phyloP scores from a whole-genome alignment of 2,888 invertebrate species.

The Automeris io region DNA sequence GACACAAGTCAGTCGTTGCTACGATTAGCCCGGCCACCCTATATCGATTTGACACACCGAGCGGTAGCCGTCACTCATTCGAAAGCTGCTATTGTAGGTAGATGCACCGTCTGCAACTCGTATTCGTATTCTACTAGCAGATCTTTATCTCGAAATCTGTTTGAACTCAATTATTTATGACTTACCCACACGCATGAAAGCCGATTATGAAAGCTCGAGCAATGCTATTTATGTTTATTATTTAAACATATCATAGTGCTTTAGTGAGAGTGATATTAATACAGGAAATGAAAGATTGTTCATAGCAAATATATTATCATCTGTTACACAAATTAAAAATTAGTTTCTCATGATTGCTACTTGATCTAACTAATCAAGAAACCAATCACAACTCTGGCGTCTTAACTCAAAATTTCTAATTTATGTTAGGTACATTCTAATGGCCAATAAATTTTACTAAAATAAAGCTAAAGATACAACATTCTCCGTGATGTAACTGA shows the following conservation, averaged over 20 bases:
- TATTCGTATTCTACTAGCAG: constrained; percentile 33
- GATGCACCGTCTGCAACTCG: constrained; percentile 24
- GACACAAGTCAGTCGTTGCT: constrained; percentile 3
- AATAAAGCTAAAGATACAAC: constrained; percentile 8
- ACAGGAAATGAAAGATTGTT: background rate
- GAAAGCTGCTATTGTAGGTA: constrained; percentile 26
- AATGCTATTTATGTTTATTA: constrained; percentile 23
- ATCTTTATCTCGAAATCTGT: constrained; percentile 46
- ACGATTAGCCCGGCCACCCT: constrained; percentile 3
- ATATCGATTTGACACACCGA: constrained; percentile 12
- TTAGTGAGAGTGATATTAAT: background rate
- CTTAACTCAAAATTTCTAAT: constrained; percentile 5
- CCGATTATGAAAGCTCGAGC: constrained; percentile 36
- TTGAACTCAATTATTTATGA: constrained; percentile 53
- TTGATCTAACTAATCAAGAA: constrained; percentile 4
- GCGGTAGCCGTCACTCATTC: constrained; percentile 31
- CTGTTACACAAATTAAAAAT: background rate
- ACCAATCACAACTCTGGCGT: constrained; percentile 2
- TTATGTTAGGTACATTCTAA: constrained; percentile 7
- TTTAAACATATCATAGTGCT: background rate
- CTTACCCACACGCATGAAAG: constrained; percentile 40
- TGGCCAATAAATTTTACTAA: constrained; percentile 7
- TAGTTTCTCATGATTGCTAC: background rate
- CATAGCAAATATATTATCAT: background rate
- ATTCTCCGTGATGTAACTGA: constrained; percentile 9